Conservation (phyloP, 2,113 vertebrate genomes). For the Gambusia affinis region DNA sequence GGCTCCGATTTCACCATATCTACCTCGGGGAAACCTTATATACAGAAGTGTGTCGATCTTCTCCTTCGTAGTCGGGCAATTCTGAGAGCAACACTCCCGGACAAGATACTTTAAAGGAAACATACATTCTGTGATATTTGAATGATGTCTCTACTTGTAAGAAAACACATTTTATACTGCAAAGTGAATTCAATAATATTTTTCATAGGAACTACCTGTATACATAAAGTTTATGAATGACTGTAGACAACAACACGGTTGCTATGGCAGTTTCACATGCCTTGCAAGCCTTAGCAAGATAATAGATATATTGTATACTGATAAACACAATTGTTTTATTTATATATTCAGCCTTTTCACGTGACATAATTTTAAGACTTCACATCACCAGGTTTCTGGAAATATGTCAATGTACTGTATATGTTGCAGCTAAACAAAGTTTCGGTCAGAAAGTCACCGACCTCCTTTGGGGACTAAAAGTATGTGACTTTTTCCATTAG, state of each 20-base stretch:
- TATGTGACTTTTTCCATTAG: slow-evolving; percentile 45
- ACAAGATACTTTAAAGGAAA: too few relatives aligned
- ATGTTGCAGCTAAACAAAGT: slow-evolving; percentile 17
- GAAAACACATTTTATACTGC: background rate
- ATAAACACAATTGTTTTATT: background rate
- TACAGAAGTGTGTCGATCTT: too few relatives aligned
- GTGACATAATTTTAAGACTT: background rate
- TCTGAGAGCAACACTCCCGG: too few relatives aligned
- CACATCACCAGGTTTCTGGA: background rate
- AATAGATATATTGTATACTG: background rate
- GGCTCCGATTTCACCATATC: too few relatives aligned
- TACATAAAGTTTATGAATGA: background rate
- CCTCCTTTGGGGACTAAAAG: slow-evolving; percentile 27
- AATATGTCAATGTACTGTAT: background rate
- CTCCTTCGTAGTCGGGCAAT: too few relatives aligned
- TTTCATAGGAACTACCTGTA: background rate
- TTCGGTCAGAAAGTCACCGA: slow-evolving; percentile 37
- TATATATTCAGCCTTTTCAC: background rate
- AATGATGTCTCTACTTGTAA: background rate
- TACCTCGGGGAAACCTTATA: too few relatives aligned
- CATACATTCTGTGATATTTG: too few relatives aligned
- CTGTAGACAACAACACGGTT: background rate
- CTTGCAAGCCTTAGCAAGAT: background rate
- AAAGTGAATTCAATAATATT: background rate
- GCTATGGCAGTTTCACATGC: background rate